Evolutionary conservation across 2,797 vertebrate species (phyloP), one percentile per base, ranked within the genome.

Genomic region (Paguma larvata): DNA sequence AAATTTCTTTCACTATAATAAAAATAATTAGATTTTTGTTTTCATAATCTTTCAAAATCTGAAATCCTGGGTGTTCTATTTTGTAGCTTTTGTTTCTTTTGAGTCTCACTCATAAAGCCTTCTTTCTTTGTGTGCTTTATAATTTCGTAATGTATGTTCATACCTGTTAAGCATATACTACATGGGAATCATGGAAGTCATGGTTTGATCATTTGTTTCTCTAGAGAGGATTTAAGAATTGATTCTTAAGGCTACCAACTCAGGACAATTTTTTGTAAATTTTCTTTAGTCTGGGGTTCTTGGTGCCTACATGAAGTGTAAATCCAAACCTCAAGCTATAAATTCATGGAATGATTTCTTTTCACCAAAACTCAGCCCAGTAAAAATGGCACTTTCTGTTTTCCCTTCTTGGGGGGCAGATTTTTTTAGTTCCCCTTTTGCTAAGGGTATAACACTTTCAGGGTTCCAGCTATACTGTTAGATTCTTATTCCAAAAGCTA

Each of bases 1-100:
- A 77, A 51, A 90, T 56, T 78, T 85, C 15, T 63, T 79, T 67
- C 67, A 77, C 16, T 59, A 44, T 91, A 89, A 82, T 53, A 73
- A 70, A 53, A 77, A 83, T 30, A 73, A 23, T 72, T 83, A 15
- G 6, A 78, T 79, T 68, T 53, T 94, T 72, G 72, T 82, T 72
- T 89, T 94, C 56, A 88, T 56, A 85, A 77, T 48, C 44, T 34
- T 94, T 85, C 77, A 73, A 80, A 73, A 80, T 85, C 25, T 53
- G 82, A 80, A 79, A 73, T 88, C 32, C 48, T 75, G 44, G 27
- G n/a, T 80, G 1, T 85, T 84, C 30, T n/a, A 2, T 41, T 91
- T 63, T 63, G 9, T 2, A 56, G 15, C 12, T 91, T 93, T n/a
- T 70, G 7, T n/a, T 63, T 48, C 51, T 59, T 70, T 93, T n/a